A percentile compares a stretch with the other conserved stretches of the same genome.
Evolutionary conservation across 1,140 invertebrate species (phyloP).

Genomic region (Drosophila insularis): DNA sequence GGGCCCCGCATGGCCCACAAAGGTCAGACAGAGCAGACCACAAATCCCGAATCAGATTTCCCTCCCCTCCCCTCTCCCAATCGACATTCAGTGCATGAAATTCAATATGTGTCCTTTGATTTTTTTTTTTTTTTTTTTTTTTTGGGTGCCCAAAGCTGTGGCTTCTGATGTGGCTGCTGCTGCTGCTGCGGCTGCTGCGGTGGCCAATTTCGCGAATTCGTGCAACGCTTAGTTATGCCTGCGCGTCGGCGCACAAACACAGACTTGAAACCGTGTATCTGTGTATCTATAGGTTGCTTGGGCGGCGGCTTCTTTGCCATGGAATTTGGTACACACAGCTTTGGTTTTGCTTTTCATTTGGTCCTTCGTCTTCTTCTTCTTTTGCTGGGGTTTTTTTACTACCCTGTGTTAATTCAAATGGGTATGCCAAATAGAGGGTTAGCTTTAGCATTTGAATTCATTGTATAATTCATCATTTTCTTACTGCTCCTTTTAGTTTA

Average conservation of each 20-base stretch:
- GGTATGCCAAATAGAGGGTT: background rate
- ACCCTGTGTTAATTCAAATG: background rate
- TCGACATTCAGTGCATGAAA: conserved; percentile 50
- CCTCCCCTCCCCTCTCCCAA: background rate
- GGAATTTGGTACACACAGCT: conserved; percentile 51
- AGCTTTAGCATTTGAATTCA: no score
- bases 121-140: conserved; percentile 21
- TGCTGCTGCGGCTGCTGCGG: conserved; percentile 47
- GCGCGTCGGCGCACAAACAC: conserved; percentile 46
- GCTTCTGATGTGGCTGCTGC: conserved; percentile 36
- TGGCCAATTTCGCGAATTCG: conserved; percentile 77
- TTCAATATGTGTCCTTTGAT: conserved; percentile 72
- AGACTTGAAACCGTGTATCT: conserved; percentile 32
- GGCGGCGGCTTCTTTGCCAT: conserved; percentile 68
- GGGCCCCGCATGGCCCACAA: conserved; percentile 18
- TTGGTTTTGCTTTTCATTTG: conserved; percentile 29
- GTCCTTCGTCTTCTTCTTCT: background rate
- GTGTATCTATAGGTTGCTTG: conserved; percentile 36
- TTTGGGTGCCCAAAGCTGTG: conserved; percentile 22
- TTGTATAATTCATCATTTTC: no score
- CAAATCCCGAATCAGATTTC: no score
- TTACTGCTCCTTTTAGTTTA: no score
- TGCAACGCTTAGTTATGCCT: conserved; percentile 73
- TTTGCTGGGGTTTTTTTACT: background rate
- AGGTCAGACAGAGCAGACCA: conserved; percentile 46